Conservation (phyloP, 2,113 vertebrate species). For the Alexandromys fortis region DNA sequence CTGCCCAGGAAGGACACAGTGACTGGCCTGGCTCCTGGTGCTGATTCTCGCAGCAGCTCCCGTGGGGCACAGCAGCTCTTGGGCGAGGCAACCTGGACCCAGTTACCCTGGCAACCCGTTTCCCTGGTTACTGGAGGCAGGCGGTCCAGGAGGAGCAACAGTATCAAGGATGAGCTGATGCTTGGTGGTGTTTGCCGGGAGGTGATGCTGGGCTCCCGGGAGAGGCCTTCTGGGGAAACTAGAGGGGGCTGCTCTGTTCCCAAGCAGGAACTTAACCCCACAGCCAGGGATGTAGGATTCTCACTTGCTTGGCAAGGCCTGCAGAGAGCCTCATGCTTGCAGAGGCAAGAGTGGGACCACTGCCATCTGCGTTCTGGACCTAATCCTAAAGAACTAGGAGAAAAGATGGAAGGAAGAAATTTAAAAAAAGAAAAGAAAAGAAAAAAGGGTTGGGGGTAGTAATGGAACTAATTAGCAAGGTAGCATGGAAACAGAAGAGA, state of each 20-base stretch:
- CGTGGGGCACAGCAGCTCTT: background rate
- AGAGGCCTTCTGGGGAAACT: background rate
- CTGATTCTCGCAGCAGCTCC: background rate
- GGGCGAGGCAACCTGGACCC: background rate
- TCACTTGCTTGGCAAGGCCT: too few relatives aligned
- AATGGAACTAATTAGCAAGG: background rate
- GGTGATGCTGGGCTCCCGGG: background rate
- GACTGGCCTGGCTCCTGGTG: background rate
- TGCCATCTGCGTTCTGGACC: background rate
- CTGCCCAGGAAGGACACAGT: background rate
- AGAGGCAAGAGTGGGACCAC: background rate
- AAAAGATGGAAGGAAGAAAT: background rate
- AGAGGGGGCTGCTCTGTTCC: background rate
- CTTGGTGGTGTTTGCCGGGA: background rate
- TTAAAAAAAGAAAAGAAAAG: background rate
- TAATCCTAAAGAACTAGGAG: too few relatives aligned
- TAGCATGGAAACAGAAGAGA: too few relatives aligned
- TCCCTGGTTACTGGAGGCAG: slow-evolving; percentile 53
- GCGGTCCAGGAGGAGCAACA: background rate
- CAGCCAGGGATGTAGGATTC: background rate
- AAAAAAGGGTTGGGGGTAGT: background rate
- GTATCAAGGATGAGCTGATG: background rate
- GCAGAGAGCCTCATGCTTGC: too few relatives aligned
- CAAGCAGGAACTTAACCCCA: background rate
- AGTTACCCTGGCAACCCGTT: slow-evolving; percentile 62